Percentiles rank a stretch among this genome's conserved stretches.
Evolutionary conservation across 1,140 invertebrate genomes (phyloP).

Genomic region (Papilio glaucus): DNA sequence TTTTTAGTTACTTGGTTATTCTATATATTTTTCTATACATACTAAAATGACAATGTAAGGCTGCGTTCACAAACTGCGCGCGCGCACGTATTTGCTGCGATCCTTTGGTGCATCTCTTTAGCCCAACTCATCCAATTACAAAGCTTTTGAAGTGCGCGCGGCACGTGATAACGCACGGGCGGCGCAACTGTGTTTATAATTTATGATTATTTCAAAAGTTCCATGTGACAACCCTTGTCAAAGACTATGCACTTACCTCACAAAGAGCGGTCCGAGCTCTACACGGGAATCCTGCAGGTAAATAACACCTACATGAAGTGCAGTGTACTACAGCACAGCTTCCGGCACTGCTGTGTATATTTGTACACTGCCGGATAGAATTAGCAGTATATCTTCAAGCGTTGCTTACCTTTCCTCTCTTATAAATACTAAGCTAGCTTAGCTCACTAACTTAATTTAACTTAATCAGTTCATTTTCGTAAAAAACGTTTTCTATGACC

Average conservation of each 20-base stretch:
- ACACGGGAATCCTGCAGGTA: slow-evolving; percentile 45
- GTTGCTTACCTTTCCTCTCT: slow-evolving; percentile 40
- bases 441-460: neutral
- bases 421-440: neutral
- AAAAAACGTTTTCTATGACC: neutral
- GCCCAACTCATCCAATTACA: no score
- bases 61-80: no score
- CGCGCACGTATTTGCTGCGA: no score
- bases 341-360: slow-evolving; percentile 26
- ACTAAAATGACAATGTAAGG: no score
- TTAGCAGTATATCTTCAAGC: slow-evolving; percentile 26
- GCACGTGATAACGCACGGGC: no score
- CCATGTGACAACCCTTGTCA: slow-evolving; percentile 35
- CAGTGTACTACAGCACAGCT: slow-evolving; percentile 32
- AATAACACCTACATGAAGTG: slow-evolving; percentile 42
- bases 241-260: slow-evolving; percentile 43
- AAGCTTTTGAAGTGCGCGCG: no score
- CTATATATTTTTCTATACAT: no score
- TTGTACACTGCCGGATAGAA: slow-evolving; percentile 36
- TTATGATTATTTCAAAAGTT: no score
- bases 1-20: no score
- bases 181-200: no score
- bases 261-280: slow-evolving; percentile 40
- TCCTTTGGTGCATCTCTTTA: no score
- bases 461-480: neutral